Conservation (phyloP, 2,797 vertebrate genomes). For the Anguilla anguilla region DNA sequence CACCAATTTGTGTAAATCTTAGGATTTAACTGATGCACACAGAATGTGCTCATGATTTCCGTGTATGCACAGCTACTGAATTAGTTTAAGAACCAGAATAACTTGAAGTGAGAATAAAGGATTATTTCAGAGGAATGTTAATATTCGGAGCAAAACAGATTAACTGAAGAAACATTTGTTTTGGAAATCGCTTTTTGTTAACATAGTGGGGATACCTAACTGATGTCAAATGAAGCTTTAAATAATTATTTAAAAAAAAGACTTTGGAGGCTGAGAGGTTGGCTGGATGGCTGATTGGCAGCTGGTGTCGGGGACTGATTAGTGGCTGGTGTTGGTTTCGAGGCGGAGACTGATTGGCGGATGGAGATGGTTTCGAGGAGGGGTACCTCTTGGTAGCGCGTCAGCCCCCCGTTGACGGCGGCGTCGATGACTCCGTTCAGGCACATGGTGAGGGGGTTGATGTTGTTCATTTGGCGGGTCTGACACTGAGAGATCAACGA, state of each 20-base stretch:
- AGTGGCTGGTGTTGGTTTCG: no score
- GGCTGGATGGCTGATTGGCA: no score
- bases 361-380: background rate
- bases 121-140: background rate
- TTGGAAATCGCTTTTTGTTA: slow-evolving; percentile 19
- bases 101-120: slow-evolving; percentile 7
- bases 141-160: slow-evolving; percentile 25
- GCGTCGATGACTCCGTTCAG: slow-evolving; percentile 97
- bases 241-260: slow-evolving; percentile 63
- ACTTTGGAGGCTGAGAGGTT: slow-evolving; percentile 59
- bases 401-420: slow-evolving; percentile 94
- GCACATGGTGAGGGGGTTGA: slow-evolving; percentile 98
- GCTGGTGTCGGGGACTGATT: background rate
- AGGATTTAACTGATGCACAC: background rate
- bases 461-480: slow-evolving; percentile 93
- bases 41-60: background rate
- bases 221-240: slow-evolving; percentile 55
- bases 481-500: slow-evolving; percentile 94
- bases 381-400: slow-evolving; percentile 93
- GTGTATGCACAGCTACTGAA: background rate
- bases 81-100: background rate
- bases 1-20: background rate
- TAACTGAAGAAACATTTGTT: slow-evolving; percentile 25
- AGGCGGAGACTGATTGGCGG: background rate
- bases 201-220: slow-evolving; percentile 36